Conservation (phyloP, 2,888 invertebrate species). For the Leucoma salicis region DNA sequence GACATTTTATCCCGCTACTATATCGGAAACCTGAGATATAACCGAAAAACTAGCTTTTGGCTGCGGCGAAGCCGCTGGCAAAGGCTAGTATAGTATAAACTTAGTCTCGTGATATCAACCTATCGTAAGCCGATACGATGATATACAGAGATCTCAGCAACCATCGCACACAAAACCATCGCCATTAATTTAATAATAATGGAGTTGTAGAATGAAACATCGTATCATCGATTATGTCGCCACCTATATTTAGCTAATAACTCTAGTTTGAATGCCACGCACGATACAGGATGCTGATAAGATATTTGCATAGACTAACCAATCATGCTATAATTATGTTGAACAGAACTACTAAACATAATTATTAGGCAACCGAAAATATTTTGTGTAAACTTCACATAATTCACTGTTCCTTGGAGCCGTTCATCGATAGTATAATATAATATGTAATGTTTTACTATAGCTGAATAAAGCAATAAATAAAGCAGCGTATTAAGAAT, state of each 20-base stretch:
- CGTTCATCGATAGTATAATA: constrained; percentile 8
- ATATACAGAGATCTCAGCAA: no score
- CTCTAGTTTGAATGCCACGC: constrained; percentile 58
- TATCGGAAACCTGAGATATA: no score
- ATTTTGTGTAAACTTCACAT: neutral
- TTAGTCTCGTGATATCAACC: no score
- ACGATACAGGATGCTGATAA: constrained; percentile 72
- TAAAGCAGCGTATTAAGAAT: no score
- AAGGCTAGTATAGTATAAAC: no score
- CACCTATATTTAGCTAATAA: constrained; percentile 50
- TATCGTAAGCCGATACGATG: no score
- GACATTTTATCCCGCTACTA: no score
- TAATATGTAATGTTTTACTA: no score
- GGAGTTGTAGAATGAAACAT: constrained; percentile 39
- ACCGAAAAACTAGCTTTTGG: no score
- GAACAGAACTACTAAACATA: neutral
- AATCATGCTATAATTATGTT: constrained; percentile 32
- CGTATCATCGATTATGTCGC: constrained; percentile 44
- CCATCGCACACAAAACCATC: constrained; percentile 22
- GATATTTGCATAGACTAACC: constrained; percentile 63
- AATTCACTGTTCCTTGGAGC: no score
- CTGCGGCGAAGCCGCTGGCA: no score
- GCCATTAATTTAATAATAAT: constrained; percentile 36
- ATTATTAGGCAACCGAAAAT: constrained; percentile 13
- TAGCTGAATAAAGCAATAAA: no score